Conservation (phyloP, 2,888 invertebrate genomes). For the Plutella xylostella region DNA sequence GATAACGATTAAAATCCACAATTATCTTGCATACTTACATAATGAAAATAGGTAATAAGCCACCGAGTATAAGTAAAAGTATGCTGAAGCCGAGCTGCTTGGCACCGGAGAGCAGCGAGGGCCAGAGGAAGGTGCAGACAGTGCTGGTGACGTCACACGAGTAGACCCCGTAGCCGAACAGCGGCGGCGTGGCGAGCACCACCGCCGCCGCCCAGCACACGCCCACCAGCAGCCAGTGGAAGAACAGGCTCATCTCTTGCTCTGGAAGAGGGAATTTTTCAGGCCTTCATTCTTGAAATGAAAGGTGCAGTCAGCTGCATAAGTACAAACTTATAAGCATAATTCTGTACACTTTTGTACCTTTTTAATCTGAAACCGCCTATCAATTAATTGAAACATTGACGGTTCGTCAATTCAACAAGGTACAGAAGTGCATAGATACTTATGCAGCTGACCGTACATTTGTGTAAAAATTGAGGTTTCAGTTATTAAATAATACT, state of each 20-base stretch:
- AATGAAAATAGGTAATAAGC: conserved; percentile 38
- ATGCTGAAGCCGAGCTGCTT: conserved; percentile 54
- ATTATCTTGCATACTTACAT: neutral
- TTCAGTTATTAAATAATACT: too few species aligned
- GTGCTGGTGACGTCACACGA: conserved; percentile 64
- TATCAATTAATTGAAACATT: too few species aligned
- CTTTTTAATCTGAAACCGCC: too few species aligned
- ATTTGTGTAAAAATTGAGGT: too few species aligned
- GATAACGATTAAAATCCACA: neutral
- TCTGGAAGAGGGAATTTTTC: too few species aligned
- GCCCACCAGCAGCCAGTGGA: conserved; percentile 53
- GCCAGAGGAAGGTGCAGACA: conserved; percentile 59
- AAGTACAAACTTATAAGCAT: too few species aligned
- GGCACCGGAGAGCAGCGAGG: conserved; percentile 39
- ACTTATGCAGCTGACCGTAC: too few species aligned
- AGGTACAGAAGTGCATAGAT: too few species aligned
- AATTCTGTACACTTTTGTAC: too few species aligned
- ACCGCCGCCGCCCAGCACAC: conserved; percentile 51
- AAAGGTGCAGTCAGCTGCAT: too few species aligned
- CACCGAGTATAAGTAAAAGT: conserved; percentile 52
- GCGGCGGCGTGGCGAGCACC: conserved; percentile 55
- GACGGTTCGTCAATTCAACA: too few species aligned
- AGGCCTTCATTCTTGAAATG: too few species aligned
- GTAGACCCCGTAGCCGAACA: conserved; percentile 60
- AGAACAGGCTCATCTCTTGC: conserved; percentile 44